Evolutionary conservation across 2,888 invertebrate genomes (phyloP).

Genomic region (Athalia cordata): DNA sequence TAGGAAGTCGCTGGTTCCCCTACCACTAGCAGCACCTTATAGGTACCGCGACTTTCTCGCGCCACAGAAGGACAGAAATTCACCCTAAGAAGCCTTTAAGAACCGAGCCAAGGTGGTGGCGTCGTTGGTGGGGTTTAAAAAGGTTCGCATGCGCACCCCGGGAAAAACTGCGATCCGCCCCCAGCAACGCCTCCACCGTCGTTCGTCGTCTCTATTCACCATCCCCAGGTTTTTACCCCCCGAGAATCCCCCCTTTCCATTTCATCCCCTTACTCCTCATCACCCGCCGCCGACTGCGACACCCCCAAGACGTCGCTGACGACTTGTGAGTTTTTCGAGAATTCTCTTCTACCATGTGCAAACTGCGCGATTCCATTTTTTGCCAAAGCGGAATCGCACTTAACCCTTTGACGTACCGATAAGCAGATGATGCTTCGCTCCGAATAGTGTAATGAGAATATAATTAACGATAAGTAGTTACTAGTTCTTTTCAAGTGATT

Average conservation of each 20-base stretch:
- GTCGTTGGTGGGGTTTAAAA: constrained; percentile 68
- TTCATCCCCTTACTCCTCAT: constrained; percentile 44
- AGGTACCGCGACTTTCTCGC: constrained; percentile 43
- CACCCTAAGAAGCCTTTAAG: constrained; percentile 72
- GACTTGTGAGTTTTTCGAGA: constrained; percentile 62
- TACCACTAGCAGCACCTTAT: neutral
- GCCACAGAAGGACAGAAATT: constrained; percentile 66
- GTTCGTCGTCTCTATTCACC: constrained; percentile 56
- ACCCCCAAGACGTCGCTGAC: constrained; percentile 63
- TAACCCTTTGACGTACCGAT: constrained; percentile 26
- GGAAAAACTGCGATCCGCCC: constrained; percentile 71
- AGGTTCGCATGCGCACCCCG: constrained; percentile 70
- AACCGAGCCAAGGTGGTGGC: constrained; percentile 63
- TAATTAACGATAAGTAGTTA: too few relatives aligned
- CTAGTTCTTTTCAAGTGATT: too few relatives aligned
- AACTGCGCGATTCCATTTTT: constrained; percentile 47
- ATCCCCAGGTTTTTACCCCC: constrained; percentile 55
- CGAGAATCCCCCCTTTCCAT: constrained; percentile 52
- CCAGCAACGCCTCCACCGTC: constrained; percentile 66
- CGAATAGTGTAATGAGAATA: too few relatives aligned
- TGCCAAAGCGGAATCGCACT: neutral
- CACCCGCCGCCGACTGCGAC: constrained; percentile 51
- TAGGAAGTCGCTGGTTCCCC: constrained; percentile 28
- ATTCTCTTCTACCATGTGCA: constrained; percentile 58
- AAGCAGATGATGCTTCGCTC: neutral